Conservation (phyloP, 23 tunicate species). For the Pegea sp. region DNA sequence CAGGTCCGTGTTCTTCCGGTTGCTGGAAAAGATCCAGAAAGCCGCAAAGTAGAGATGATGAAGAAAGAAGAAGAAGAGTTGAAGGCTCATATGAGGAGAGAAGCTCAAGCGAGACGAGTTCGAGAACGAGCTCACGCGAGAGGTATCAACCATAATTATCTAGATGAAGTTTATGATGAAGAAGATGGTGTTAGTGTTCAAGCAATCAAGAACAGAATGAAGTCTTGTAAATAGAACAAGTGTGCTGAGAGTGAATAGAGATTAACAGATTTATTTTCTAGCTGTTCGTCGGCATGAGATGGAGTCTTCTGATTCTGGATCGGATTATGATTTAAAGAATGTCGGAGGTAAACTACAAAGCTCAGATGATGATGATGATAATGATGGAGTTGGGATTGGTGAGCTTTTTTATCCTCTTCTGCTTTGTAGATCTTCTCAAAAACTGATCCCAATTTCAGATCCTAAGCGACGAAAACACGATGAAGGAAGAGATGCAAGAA, state of each 20-base stretch:
- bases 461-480: constrained; percentile 12
- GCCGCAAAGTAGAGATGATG: constrained; percentile 63
- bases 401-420: too few species aligned
- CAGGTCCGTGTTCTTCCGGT: constrained; percentile 88
- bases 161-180: constrained; percentile 62
- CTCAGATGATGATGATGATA: too few species aligned
- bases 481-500: constrained; percentile 13
- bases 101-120: constrained; percentile 66
- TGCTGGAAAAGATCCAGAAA: constrained; percentile 86
- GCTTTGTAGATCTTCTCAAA: too few species aligned
- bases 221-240: too few species aligned
- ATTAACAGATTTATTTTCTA: too few species aligned
- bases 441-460: too few species aligned
- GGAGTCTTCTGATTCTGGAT: too few species aligned
- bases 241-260: too few species aligned
- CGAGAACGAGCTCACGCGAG: constrained; percentile 72
- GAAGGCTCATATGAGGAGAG: constrained; percentile 82
- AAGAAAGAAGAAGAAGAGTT: constrained; percentile 86
- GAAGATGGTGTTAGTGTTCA: constrained; percentile 62
- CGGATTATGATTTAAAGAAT: too few species aligned
- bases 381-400: too few species aligned
- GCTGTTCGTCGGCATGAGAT: too few species aligned
- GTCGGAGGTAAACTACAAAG: too few species aligned
- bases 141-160: constrained; percentile 47
- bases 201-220: constrained; percentile 52